These are phyloP conservation scores for Alethe castanea DNA, from an alignment of 2,113 vertebrate genomes.

Conservation along the genomic window DNA sequence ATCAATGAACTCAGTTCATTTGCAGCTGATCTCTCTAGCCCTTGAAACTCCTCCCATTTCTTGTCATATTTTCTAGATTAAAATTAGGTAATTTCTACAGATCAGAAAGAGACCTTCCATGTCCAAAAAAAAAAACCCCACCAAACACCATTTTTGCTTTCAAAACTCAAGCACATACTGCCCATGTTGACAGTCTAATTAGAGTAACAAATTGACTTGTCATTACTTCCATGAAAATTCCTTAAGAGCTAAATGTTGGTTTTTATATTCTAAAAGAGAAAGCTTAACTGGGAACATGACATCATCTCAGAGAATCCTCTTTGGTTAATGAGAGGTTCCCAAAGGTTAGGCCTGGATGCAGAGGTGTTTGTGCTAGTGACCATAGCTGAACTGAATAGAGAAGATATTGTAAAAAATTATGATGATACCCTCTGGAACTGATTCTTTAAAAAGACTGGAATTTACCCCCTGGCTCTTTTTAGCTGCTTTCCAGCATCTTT, in stretches of 20 bases:
- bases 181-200: background rate
- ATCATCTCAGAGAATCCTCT: background rate
- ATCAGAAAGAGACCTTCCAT: background rate
- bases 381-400: background rate
- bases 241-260: background rate
- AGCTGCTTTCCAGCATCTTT: background rate
- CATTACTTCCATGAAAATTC: background rate
- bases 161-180: background rate
- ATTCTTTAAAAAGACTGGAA: background rate
- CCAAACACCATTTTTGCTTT: background rate
- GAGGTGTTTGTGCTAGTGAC: background rate
- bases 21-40: background rate
- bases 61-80: background rate
- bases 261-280: background rate
- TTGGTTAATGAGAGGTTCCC: background rate
- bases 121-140: fast-evolving
- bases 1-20: background rate
- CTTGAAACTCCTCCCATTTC: background rate
- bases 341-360: background rate
- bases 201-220: background rate
- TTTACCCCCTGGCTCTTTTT: background rate
- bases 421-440: background rate
- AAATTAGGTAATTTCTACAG: background rate
- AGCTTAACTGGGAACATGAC: background rate
- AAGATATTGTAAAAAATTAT: background rate